These are phyloP conservation scores for Pithecia hirsuta DNA, from an alignment of 2,797 vertebrate species.

Conservation along the genomic window DNA sequence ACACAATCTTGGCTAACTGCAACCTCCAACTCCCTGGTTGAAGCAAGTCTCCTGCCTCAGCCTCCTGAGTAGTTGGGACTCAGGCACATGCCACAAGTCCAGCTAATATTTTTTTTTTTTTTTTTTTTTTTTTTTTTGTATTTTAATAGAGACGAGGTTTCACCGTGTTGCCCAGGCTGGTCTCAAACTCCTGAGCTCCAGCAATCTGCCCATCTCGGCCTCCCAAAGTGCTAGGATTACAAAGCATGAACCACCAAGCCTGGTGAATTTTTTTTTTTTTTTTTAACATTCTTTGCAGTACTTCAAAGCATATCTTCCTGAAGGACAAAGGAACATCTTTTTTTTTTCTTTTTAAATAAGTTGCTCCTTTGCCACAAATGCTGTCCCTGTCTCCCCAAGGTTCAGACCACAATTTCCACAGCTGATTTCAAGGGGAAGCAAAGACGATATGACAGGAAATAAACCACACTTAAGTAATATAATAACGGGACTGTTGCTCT, in stretches of 20 bases:
- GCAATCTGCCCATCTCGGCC: neutral
- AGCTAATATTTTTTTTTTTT: neutral
- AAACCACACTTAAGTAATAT: neutral
- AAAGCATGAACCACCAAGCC: neutral
- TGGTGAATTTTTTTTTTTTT: neutral
- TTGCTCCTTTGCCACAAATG: neutral
- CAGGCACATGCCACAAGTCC: neutral
- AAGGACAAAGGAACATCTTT: conserved; percentile 41
- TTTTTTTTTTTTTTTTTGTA: too few species aligned
- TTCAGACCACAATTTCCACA: neutral
- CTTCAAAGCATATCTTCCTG: neutral
- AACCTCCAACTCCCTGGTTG: neutral
- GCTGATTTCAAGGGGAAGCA: conserved; percentile 51
- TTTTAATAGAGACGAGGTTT: neutral
- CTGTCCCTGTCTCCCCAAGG: neutral
- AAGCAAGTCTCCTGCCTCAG: neutral
- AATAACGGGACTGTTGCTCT: neutral
- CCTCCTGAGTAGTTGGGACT: neutral
- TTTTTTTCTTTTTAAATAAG: neutral
- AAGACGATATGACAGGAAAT: conserved; percentile 19
- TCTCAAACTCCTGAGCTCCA: neutral
- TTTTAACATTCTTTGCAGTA: neutral
- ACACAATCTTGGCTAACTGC: too few species aligned
- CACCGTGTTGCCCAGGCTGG: neutral
- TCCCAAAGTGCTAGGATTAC: neutral